A percentile compares a stretch with the other conserved stretches of the same genome.
These are phyloP conservation scores for Sorex maritimensis DNA, from an alignment of 2,797 vertebrate species.

Conservation along the genomic window DNA sequence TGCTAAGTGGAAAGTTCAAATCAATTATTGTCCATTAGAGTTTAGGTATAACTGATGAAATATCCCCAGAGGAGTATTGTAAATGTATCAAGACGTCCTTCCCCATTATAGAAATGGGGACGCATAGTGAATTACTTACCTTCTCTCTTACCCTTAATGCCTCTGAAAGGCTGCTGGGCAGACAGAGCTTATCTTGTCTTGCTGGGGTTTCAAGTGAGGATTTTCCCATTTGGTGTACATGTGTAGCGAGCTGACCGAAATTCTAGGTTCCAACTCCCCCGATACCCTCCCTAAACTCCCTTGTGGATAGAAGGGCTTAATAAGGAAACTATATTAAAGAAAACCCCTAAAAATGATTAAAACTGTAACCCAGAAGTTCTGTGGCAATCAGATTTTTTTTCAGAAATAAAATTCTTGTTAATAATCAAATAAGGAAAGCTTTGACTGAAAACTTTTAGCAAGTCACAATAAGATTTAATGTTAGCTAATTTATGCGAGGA, in stretches of 20 bases:
- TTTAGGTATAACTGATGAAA: slow-evolving; percentile 94
- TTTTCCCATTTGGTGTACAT: slow-evolving; percentile 84
- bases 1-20: slow-evolving; percentile 93
- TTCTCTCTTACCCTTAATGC: slow-evolving; percentile 92
- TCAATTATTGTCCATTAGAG: slow-evolving; percentile 95
- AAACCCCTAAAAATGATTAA: slow-evolving; percentile 75
- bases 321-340: slow-evolving; percentile 11
- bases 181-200: slow-evolving; percentile 90
- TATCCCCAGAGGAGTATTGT: slow-evolving; percentile 92
- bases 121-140: slow-evolving; percentile 92
- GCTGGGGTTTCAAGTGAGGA: slow-evolving; percentile 86
- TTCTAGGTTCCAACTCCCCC: slow-evolving; percentile 67
- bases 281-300: slow-evolving; percentile 53
- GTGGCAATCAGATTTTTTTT: slow-evolving; percentile 77
- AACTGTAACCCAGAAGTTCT: slow-evolving; percentile 80
- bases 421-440: slow-evolving; percentile 84
- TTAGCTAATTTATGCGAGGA: slow-evolving; percentile 73
- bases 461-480: slow-evolving; percentile 78
- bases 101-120: slow-evolving; percentile 92
- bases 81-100: slow-evolving; percentile 93
- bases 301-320: slow-evolving; percentile 69
- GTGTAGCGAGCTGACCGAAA: slow-evolving; percentile 74
- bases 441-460: slow-evolving; percentile 81
- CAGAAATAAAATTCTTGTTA: slow-evolving; percentile 84
- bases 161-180: slow-evolving; percentile 91